These are phyloP conservation scores for Drosophila mojavensis DNA, from an alignment of 1,140 invertebrate species.

Conservation along the genomic window DNA sequence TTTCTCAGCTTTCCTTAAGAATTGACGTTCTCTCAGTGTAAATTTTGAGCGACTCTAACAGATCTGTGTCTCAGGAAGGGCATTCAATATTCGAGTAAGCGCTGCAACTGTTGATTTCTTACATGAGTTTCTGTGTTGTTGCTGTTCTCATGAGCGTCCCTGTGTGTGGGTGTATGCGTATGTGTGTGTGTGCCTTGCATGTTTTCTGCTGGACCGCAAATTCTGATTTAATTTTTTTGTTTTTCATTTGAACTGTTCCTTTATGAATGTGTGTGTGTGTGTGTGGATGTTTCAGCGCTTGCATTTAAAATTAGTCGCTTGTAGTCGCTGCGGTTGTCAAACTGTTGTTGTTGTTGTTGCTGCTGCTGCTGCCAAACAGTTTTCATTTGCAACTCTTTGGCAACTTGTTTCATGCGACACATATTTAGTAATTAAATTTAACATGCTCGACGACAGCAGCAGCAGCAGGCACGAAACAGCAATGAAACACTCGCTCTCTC, in stretches of 20 bases:
- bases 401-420: conserved; percentile 48
- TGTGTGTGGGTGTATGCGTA: conserved; percentile 6
- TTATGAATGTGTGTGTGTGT: conserved; percentile 15
- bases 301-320: conserved; percentile 77
- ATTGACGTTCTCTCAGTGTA: no score
- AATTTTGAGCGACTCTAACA: no score
- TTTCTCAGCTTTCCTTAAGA: no score
- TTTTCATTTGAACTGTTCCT: conserved; percentile 42
- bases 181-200: conserved; percentile 43
- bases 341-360: conserved; percentile 46
- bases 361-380: conserved; percentile 38
- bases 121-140: conserved; percentile 29
- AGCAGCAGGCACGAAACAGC: conserved; percentile 6
- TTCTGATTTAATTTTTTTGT: conserved; percentile 70
- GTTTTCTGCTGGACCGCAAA: conserved; percentile 60
- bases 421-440: conserved; percentile 60
- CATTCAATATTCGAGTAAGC: conserved; percentile 1
- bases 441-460: conserved; percentile 37
- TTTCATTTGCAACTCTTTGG: conserved; percentile 57
- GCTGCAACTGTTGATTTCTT: conserved; percentile 1
- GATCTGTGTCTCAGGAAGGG: not conserved
- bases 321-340: conserved; percentile 69
- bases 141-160: conserved; percentile 19
- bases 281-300: conserved; percentile 44
- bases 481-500: not conserved